Evolutionary conservation across 1,140 invertebrate species (phyloP).

Genomic region (Chrysopa pallens): DNA sequence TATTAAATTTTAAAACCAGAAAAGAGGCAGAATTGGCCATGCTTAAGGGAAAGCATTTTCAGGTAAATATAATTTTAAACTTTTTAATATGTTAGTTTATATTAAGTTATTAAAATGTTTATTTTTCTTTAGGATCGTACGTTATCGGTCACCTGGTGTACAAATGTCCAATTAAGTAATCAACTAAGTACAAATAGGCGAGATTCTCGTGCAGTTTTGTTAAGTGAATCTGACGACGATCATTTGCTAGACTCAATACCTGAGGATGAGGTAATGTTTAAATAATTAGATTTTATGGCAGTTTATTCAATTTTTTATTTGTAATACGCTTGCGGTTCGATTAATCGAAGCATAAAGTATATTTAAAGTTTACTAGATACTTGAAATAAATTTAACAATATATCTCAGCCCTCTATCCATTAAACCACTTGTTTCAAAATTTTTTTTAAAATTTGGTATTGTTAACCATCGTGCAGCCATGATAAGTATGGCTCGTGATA

Average conservation of each 20-base stretch:
- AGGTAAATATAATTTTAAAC: conserved; percentile 19
- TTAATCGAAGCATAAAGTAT: too few species aligned
- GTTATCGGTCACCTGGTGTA: conserved; percentile 19
- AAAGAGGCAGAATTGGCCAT: conserved; percentile 55
- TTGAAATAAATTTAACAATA: too few species aligned
- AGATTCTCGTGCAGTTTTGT: conserved; percentile 13
- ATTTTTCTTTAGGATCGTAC: conserved; percentile 15
- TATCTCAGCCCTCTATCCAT: too few species aligned
- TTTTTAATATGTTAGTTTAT: conserved; percentile 13
- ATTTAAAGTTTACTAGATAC: too few species aligned
- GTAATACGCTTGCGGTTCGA: too few species aligned
- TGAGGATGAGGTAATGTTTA: conserved; percentile 21
- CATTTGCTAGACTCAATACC: conserved; percentile 22
- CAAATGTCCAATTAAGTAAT: conserved; percentile 8
- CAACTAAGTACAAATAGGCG: conserved; percentile 10
- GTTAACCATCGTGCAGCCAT: too few species aligned
- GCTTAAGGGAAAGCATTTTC: conserved; percentile 43
- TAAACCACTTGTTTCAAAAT: too few species aligned
- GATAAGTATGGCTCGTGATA: too few species aligned
- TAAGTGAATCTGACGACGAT: conserved; percentile 24
- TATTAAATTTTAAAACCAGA: conserved; percentile 50
- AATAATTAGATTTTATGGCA: too few species aligned
- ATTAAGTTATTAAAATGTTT: conserved; percentile 1
- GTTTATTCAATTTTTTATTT: too few species aligned
- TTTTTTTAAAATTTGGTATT: too few species aligned